Conservation (phyloP, 2,888 invertebrate species). For the Papilio demoleus region DNA sequence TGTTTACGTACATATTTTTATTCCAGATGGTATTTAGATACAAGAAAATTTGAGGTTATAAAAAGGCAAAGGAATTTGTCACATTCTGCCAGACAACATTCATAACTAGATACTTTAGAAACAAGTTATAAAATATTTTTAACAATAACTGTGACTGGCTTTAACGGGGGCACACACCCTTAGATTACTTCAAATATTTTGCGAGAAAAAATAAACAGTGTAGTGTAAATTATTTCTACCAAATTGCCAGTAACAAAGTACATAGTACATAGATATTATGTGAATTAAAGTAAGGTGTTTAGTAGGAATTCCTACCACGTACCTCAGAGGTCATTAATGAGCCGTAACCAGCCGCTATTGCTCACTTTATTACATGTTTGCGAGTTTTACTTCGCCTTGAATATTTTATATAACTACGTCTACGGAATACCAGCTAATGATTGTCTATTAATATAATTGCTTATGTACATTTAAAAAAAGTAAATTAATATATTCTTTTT, state of each 20-base stretch:
- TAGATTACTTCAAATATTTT: no score
- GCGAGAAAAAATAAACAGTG: no score
- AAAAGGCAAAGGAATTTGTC: neutral
- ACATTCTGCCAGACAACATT: neutral
- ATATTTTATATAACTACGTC: slow-evolving; percentile 32
- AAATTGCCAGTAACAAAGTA: neutral
- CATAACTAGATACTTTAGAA: neutral
- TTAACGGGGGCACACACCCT: neutral
- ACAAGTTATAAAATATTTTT: neutral
- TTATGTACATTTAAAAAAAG: neutral
- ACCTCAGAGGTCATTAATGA: slow-evolving; percentile 34
- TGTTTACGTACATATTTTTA: no score
- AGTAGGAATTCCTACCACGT: slow-evolving; percentile 30
- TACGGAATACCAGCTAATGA: slow-evolving; percentile 8
- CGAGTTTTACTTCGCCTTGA: slow-evolving; percentile 19
- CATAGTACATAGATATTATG: neutral
- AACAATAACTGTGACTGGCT: neutral
- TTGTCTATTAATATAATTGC: slow-evolving; percentile 10
- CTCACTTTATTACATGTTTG: slow-evolving; percentile 35
- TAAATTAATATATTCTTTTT: no score
- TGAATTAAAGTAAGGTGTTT: slow-evolving; percentile 5
- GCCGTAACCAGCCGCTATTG: slow-evolving; percentile 18
- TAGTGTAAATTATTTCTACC: no score
- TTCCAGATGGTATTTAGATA: no score
- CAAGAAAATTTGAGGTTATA: neutral